Evolutionary conservation across 1,140 invertebrate species (phyloP).

Genomic region (Coboldia fuscipes): DNA sequence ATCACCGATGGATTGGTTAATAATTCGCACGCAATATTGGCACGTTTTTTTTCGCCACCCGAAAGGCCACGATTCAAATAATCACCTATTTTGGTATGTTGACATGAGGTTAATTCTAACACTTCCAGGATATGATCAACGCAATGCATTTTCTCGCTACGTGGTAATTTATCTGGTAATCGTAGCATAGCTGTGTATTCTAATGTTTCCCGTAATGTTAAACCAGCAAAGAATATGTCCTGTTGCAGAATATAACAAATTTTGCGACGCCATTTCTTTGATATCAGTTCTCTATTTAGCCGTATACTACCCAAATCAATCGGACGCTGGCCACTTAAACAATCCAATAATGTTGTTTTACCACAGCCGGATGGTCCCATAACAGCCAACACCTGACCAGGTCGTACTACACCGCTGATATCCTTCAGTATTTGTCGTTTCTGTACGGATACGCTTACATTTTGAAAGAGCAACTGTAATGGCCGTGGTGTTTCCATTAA

Average conservation of each 20-base stretch:
- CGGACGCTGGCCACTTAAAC: slow-evolving; percentile 43
- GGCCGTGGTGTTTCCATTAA: slow-evolving; percentile 27
- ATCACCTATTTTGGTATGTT: slow-evolving; percentile 67
- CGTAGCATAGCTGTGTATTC: slow-evolving; percentile 49
- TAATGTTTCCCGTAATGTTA: slow-evolving; percentile 59
- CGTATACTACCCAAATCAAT: slow-evolving; percentile 46
- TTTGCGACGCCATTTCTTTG: slow-evolving; percentile 49
- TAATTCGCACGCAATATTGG: slow-evolving; percentile 70
- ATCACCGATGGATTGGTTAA: slow-evolving; percentile 66
- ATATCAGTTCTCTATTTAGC: slow-evolving; percentile 50
- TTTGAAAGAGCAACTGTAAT: slow-evolving; percentile 45
- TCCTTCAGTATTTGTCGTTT: slow-evolving; percentile 40
- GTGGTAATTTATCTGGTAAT: slow-evolving; percentile 51
- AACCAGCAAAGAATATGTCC: slow-evolving; percentile 63
- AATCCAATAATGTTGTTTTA: slow-evolving; percentile 64
- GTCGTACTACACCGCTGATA: slow-evolving; percentile 46
- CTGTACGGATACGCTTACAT: slow-evolving; percentile 27
- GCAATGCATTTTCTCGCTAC: slow-evolving; percentile 51
- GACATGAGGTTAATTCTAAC: slow-evolving; percentile 51
- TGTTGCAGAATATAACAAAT: slow-evolving; percentile 73
- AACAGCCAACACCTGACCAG: slow-evolving; percentile 58
- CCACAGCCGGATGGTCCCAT: slow-evolving; percentile 67
- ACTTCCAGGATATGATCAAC: slow-evolving; percentile 63
- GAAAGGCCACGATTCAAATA: slow-evolving; percentile 56
- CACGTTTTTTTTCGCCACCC: slow-evolving; percentile 70